phyloP scores from a whole-genome alignment of 2,888 invertebrate species.

The Lasioglossum lativentre region DNA sequence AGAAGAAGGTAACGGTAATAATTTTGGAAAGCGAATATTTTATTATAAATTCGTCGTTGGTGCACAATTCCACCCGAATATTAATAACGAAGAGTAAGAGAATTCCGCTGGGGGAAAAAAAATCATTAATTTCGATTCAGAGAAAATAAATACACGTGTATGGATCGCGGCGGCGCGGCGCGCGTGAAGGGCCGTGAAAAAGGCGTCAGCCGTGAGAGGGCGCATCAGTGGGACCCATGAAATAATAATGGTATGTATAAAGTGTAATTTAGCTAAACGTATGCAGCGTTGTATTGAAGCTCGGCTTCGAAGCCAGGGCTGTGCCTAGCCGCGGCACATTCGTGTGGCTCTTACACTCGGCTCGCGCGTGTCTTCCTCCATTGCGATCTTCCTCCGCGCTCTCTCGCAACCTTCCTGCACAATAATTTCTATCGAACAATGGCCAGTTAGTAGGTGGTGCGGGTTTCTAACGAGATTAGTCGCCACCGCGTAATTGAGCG shows the following conservation, averaged over 20 bases:
- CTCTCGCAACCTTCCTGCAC: not conserved
- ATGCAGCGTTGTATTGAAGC: conserved; percentile 80
- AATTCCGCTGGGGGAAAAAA: not conserved
- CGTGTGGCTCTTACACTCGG: conserved; percentile 4
- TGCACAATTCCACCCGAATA: not conserved
- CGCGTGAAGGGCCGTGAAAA: conserved; percentile 68
- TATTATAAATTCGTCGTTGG: not conserved
- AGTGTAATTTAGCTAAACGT: conserved; percentile 83
- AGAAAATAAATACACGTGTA: not conserved
- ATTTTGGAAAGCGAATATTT: not conserved
- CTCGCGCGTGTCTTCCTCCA: not conserved
- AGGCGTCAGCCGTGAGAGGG: conserved; percentile 78
- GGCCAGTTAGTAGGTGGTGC: conserved; percentile 49
- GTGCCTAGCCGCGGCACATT: conserved; percentile 65
- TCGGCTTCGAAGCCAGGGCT: conserved; percentile 75
- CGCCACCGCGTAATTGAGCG: conserved; percentile 64
- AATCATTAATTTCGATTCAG: not conserved
- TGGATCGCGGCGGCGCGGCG: not conserved
- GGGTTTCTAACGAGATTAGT: conserved; percentile 62
- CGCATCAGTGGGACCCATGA: conserved; percentile 78
- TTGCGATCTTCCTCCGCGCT: not conserved
- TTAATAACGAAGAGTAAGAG: not conserved
- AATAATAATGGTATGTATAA: conserved; percentile 82
- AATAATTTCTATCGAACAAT: conserved; percentile 60
- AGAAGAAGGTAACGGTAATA: not conserved